Percentiles rank a stretch among this genome's conserved stretches.
Evolutionary conservation across 2,797 vertebrate species (phyloP).

Genomic region (Gymnopithys bicolor): DNA sequence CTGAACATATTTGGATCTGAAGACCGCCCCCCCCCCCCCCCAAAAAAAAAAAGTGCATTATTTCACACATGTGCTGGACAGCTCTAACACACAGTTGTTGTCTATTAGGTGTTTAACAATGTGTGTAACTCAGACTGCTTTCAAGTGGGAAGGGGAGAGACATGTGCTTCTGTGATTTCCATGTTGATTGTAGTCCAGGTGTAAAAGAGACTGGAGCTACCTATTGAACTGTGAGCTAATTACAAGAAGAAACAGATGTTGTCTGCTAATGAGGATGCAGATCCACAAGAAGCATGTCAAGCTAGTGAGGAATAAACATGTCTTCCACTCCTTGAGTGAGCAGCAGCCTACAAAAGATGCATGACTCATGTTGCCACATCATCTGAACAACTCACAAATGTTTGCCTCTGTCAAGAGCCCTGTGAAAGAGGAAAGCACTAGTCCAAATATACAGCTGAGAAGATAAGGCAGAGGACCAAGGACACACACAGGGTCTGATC

Average conservation of each 20-base stretch:
- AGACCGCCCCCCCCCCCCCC: not conserved
- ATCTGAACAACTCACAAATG: not conserved
- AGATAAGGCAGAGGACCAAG: not conserved
- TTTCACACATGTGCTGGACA: slow-evolving; percentile 43
- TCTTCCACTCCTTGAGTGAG: not conserved
- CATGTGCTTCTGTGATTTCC: slow-evolving; percentile 75
- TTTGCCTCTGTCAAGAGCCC: not conserved
- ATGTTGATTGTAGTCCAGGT: slow-evolving; percentile 75
- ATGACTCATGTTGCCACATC: not conserved
- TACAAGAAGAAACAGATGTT: slow-evolving; percentile 82
- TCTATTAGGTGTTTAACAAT: slow-evolving; percentile 77
- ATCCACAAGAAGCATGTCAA: slow-evolving; percentile 39
- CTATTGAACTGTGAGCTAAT: slow-evolving; percentile 83
- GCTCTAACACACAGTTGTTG: slow-evolving; percentile 47
- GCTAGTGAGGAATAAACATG: slow-evolving; percentile 25
- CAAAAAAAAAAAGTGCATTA: not conserved
- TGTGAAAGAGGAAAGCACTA: not conserved
- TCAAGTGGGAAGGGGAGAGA: slow-evolving; percentile 56
- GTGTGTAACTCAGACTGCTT: slow-evolving; percentile 74
- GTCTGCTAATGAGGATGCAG: slow-evolving; percentile 77
- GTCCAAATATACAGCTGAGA: not conserved
- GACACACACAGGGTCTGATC: not conserved
- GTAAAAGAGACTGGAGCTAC: slow-evolving; percentile 74
- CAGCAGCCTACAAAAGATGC: not conserved
- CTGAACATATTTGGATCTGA: slow-evolving; percentile 16